Conservation (phyloP, 1,140 invertebrate species). For the Luehdorfia chinensis region DNA sequence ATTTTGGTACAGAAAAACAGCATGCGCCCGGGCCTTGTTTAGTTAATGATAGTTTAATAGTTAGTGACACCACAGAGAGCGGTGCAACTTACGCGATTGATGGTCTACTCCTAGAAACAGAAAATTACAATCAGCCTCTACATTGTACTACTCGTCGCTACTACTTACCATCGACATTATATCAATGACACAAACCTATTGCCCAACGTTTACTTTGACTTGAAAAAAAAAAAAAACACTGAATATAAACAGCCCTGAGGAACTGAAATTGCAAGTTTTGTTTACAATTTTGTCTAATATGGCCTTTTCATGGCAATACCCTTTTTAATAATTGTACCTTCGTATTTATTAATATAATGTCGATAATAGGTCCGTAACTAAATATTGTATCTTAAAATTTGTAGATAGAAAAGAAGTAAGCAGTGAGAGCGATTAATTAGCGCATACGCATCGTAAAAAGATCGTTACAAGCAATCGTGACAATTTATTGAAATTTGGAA, state of each 20-base stretch:
- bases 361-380: constrained; percentile 14
- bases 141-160: constrained; percentile 33
- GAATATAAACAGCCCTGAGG: too few species aligned
- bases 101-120: constrained; percentile 79
- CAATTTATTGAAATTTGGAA: constrained; percentile 33
- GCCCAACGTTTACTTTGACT: too few species aligned
- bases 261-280: too few species aligned
- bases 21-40: constrained; percentile 53
- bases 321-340: too few species aligned
- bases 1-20: too few species aligned
- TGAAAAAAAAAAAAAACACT: too few species aligned
- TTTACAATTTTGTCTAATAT: too few species aligned
- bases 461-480: constrained; percentile 41
- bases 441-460: constrained; percentile 56
- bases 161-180: constrained; percentile 11
- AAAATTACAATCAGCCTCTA: constrained; percentile 75
- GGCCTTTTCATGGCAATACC: too few species aligned
- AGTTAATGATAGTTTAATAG: constrained; percentile 64
- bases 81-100: constrained; percentile 78
- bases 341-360: too few species aligned
- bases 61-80: constrained; percentile 76
- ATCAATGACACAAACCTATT: neutral
- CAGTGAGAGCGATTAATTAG: constrained; percentile 59
- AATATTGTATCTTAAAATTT: constrained; percentile 35
- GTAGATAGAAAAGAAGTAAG: constrained; percentile 44